These are phyloP conservation scores for Montifringilla adamsi DNA, from an alignment of 2,113 vertebrate genomes.

Conservation along the genomic window DNA sequence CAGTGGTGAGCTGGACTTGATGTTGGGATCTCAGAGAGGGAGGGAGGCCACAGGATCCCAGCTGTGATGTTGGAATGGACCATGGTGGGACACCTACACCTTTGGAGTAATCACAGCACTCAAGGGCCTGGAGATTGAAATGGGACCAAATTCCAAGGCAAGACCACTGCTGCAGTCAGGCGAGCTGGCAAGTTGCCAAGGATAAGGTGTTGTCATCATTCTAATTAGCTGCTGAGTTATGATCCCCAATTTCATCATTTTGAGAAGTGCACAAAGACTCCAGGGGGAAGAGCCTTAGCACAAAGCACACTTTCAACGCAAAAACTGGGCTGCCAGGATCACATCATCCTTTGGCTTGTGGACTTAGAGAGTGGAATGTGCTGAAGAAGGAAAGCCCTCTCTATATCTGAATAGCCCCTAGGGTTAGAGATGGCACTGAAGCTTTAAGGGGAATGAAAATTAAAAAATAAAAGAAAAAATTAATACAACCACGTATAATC, in stretches of 20 bases:
- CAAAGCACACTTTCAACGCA: slow-evolving; percentile 14
- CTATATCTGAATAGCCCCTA: background rate
- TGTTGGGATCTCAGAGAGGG: background rate
- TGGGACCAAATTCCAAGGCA: background rate
- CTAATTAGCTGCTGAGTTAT: slow-evolving; percentile 49
- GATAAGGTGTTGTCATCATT: slow-evolving; percentile 24
- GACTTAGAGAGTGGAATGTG: slow-evolving; percentile 5
- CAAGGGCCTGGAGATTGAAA: background rate
- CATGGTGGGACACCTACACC: background rate
- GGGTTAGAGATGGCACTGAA: background rate
- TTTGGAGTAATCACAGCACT: background rate
- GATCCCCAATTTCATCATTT: background rate
- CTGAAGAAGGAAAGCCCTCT: slow-evolving; percentile 42
- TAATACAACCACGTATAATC: background rate
- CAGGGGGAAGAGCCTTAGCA: background rate
- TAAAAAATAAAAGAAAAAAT: background rate
- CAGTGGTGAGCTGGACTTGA: background rate
- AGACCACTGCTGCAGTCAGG: background rate
- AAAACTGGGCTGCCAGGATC: slow-evolving; percentile 29
- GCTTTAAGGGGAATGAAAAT: background rate
- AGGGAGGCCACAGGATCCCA: background rate
- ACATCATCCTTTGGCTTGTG: slow-evolving; percentile 27
- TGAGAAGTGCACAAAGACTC: background rate
- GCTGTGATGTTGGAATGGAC: accelerated
- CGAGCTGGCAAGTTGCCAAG: background rate